phyloP scores from a whole-genome alignment of 2,888 invertebrate genomes.

The Napeogenes sylphis region DNA sequence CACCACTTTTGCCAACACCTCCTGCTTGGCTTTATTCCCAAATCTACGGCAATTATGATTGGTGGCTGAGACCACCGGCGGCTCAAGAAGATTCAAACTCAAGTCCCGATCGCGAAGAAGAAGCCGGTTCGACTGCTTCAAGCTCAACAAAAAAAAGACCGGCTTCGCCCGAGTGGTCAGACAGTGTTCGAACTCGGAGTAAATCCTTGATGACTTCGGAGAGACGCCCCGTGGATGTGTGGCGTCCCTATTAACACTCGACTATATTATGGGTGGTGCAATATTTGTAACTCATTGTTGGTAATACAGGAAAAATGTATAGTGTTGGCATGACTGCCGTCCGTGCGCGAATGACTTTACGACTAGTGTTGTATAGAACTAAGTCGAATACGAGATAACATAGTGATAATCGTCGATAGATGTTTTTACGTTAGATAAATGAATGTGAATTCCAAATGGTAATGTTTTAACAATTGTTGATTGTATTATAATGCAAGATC shows the following conservation, averaged over 20 bases:
- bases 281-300: slow-evolving; percentile 12
- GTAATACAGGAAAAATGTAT: slow-evolving; percentile 35
- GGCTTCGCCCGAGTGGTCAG: slow-evolving; percentile 74
- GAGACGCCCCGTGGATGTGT: slow-evolving; percentile 82
- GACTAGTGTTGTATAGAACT: slow-evolving; percentile 35
- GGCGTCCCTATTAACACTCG: slow-evolving; percentile 84
- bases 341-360: slow-evolving; percentile 34
- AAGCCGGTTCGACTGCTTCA: slow-evolving; percentile 51
- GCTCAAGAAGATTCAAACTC: slow-evolving; percentile 66
- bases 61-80: slow-evolving; percentile 79
- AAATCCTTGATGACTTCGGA: slow-evolving; percentile 66
- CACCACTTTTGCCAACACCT: slow-evolving; percentile 85
- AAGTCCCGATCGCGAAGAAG: slow-evolving; percentile 69
- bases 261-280: slow-evolving; percentile 5
- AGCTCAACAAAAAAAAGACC: slow-evolving; percentile 72
- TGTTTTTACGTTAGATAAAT: slow-evolving; percentile 73
- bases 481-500: slow-evolving; percentile 75
- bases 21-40: slow-evolving; percentile 89
- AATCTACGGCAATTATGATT: slow-evolving; percentile 83
- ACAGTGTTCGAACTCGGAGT: slow-evolving; percentile 66
- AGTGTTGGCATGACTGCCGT: slow-evolving; percentile 52
- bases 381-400: slow-evolving; percentile 44
- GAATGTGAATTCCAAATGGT: slow-evolving; percentile 71
- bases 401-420: slow-evolving; percentile 63
- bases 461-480: slow-evolving; percentile 72